These are phyloP conservation scores for Idaea straminata DNA, from an alignment of 2,888 invertebrate genomes.

Conservation along the genomic window DNA sequence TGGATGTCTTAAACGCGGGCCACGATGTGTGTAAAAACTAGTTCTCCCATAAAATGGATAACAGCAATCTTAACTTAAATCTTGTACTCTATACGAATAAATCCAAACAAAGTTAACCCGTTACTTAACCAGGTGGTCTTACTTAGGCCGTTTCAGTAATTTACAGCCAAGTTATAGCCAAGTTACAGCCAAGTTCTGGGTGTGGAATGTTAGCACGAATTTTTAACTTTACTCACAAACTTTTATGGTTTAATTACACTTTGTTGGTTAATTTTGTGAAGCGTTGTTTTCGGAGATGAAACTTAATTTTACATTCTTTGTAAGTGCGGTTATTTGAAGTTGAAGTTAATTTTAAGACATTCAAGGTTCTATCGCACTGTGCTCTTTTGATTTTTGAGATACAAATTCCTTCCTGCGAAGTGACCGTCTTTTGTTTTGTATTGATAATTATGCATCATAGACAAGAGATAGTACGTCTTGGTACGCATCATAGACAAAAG, in stretches of 20 bases:
- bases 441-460: too few relatives aligned
- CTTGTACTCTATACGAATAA: conserved; percentile 17
- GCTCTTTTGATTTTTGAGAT: too few relatives aligned
- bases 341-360: conserved; percentile 3
- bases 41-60: not conserved
- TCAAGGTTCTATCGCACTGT: too few relatives aligned
- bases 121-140: conserved; percentile 27
- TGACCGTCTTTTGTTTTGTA: too few relatives aligned
- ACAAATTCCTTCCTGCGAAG: too few relatives aligned
- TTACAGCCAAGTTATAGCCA: conserved; percentile 30
- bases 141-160: conserved; percentile 38
- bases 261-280: conserved; percentile 26
- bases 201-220: conserved; percentile 26
- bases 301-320: conserved; percentile 14
- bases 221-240: conserved; percentile 32
- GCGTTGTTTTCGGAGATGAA: conserved; percentile 13
- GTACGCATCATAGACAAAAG: too few relatives aligned
- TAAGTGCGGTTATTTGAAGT: conserved; percentile 9
- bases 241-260: conserved; percentile 32
- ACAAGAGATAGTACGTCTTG: too few relatives aligned
- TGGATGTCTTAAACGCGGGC: too few relatives aligned
- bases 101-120: conserved; percentile 26
- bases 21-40: not conserved
- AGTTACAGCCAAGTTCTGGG: conserved; percentile 7
- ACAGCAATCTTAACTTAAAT: not conserved